phyloP scores from a whole-genome alignment of 2,888 invertebrate species.

The Scrobipalpa atriplicella region DNA sequence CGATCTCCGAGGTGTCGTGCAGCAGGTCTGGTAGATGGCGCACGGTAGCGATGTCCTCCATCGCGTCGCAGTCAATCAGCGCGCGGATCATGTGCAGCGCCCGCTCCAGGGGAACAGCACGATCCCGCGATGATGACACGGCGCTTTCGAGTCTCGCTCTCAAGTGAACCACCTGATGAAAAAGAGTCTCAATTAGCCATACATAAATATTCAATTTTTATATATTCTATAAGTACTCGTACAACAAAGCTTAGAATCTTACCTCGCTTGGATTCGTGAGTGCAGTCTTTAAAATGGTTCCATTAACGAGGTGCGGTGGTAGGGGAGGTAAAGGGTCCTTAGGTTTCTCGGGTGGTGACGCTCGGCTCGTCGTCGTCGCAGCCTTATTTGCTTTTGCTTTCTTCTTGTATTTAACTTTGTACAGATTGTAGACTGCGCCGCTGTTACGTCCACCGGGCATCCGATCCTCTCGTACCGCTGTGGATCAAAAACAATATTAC shows the following conservation, averaged over 20 bases:
- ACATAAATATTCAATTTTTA: slow-evolving; percentile 1
- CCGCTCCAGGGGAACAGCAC: slow-evolving; percentile 91
- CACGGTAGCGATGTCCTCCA: slow-evolving; percentile 97
- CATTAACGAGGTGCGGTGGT: slow-evolving; percentile 93
- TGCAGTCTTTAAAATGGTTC: slow-evolving; percentile 96
- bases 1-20: slow-evolving; percentile 95
- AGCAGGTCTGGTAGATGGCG: slow-evolving; percentile 95
- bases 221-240: not conserved
- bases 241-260: slow-evolving; percentile 37
- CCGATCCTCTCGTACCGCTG: slow-evolving; percentile 98
- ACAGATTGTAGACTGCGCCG: slow-evolving; percentile 98
- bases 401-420: slow-evolving; percentile 99
- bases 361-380: slow-evolving; percentile 74
- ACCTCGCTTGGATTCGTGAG: slow-evolving; percentile 96
- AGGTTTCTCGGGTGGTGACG: slow-evolving; percentile 75
- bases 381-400: slow-evolving; percentile 92
- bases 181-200: slow-evolving; percentile 16
- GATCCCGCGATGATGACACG: slow-evolving; percentile 93
- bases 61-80: slow-evolving; percentile 97
- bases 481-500: slow-evolving; percentile 38
- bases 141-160: slow-evolving; percentile 94
- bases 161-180: slow-evolving; percentile 87
- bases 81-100: slow-evolving; percentile 95
- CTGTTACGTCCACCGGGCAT: slow-evolving; percentile 99
- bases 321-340: slow-evolving; percentile 80